phyloP scores from a whole-genome alignment of 2,113 vertebrate species.

The Gymnocephalus cernua region DNA sequence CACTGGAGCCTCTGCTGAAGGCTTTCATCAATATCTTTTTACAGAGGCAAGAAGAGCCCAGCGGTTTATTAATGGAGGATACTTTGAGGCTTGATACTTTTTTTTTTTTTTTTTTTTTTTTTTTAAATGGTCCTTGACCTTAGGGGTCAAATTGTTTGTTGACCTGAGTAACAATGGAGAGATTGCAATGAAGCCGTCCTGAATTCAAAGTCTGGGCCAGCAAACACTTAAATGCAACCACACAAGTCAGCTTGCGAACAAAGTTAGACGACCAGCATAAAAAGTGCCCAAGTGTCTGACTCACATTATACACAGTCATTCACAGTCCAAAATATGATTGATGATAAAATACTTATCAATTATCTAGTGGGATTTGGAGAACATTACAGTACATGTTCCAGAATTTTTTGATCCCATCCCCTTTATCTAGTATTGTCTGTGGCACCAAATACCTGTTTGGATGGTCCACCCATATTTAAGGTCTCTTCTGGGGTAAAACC shows the following conservation, averaged over 20 bases:
- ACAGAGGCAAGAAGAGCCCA: background rate
- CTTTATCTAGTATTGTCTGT: background rate
- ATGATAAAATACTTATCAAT: background rate
- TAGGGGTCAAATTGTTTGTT: background rate
- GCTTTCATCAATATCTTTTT: conserved; percentile 3
- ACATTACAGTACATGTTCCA: background rate
- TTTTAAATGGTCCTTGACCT: background rate
- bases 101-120: background rate
- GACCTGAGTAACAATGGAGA: background rate
- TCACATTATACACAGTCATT: too few relatives aligned
- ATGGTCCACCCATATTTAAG: background rate
- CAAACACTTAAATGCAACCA: background rate
- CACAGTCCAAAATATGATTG: background rate
- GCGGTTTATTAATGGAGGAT: background rate
- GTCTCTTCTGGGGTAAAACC: background rate
- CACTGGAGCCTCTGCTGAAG: background rate
- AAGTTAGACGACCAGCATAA: too few relatives aligned
- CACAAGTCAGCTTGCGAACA: background rate
- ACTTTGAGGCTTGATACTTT: conserved; percentile 4
- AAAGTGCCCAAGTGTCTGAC: background rate
- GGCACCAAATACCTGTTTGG: background rate
- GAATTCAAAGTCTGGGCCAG: background rate
- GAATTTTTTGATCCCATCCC: background rate
- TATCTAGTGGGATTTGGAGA: background rate
- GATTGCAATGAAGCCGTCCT: background rate